Base-by-base conservation (phyloP, 2,113 vertebrate genomes). In the Microtus montanus region DNA sequence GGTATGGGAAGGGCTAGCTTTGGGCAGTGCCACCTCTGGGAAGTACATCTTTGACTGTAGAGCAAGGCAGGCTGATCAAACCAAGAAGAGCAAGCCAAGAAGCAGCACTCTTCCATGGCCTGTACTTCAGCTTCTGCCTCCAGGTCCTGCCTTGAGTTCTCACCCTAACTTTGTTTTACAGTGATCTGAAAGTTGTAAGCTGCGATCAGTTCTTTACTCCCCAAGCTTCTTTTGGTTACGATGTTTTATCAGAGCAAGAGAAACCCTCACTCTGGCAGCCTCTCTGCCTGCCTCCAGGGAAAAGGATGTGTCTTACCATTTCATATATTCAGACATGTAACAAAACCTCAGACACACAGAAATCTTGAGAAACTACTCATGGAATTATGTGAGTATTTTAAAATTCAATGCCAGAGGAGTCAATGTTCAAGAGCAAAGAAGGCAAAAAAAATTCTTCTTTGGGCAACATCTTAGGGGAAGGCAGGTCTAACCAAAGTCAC, bases 381-480 rank as follows among this genome's bases (percentile, higher is more conserved):
- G 63, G 74, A 86, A 93, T 54, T 73, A 90, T 54, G 10, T 71
- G 49, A 96, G 44, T 77, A 77, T 91, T 71, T 70, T 68, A 41
- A 88, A 95, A 84, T 91, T 79, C 9, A 61, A 26, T 75, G 66
- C 26, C 26, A 58, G 12, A 66, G 64, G 7, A 95, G 28, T 87
- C 44, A 61, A 54, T 75, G 13, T 2, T 54, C 75, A 68, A 78
- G 35, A n/a, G 58, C 24, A 80, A 12, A 20, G 20, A 19, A 90
- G 64, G 28, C 47, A 68, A 0, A 75, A 75, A 35, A 64, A 83
- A 83, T 47, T 12, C 79, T 75, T 33, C 75, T 12, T 0, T 80
- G 24, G 84, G 70, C 30, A 73, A 52, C 85, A n/a, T 94, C 11
- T 93, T 54, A 35, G 12, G 30, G 52, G 30, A 15, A 33, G 28